These are phyloP conservation scores for Halichoerus grypus DNA, from an alignment of 2,113 vertebrate species.

Conservation along the genomic window DNA sequence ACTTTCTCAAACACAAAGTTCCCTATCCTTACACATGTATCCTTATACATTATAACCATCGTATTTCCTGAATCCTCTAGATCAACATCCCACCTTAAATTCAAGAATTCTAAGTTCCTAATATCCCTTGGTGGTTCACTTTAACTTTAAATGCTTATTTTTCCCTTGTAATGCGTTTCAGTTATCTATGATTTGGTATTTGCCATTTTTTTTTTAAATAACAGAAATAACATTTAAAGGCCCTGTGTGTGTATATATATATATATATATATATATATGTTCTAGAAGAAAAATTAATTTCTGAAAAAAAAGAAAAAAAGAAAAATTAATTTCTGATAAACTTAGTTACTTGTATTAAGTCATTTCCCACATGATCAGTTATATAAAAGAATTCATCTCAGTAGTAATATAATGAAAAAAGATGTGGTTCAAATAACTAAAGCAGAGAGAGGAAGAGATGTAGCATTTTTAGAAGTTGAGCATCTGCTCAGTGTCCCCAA, in stretches of 20 bases:
- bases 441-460: neutral
- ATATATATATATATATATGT: too few species aligned
- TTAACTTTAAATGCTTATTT: slow-evolving; percentile 9
- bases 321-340: neutral
- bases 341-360: neutral
- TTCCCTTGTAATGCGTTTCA: neutral
- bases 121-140: neutral
- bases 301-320: neutral
- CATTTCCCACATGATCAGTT: neutral
- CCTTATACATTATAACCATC: neutral
- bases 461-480: neutral
- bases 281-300: slow-evolving; percentile 29
- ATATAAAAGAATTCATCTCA: neutral
- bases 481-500: neutral
- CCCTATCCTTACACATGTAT: neutral
- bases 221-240: neutral
- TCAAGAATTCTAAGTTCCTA: neutral
- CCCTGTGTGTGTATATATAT: neutral
- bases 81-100: neutral
- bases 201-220: neutral
- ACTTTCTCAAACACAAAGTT: neutral
- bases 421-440: neutral
- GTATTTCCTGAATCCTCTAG: neutral
- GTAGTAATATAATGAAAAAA: neutral
- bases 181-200: neutral